These are phyloP conservation scores for Pedicia rivosa DNA, from an alignment of 2,888 invertebrate species.

Conservation along the genomic window DNA sequence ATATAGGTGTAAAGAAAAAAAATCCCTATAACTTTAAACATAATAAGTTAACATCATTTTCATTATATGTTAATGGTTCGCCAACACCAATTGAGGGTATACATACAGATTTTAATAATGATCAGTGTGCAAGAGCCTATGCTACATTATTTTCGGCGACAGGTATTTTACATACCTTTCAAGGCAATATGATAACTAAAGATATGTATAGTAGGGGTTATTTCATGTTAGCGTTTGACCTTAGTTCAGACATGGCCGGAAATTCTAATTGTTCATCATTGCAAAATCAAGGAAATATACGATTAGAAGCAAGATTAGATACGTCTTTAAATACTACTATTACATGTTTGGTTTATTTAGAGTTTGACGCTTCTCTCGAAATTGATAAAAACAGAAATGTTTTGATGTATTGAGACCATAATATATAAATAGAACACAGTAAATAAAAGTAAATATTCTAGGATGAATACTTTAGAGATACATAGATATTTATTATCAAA, in stretches of 20 bases:
- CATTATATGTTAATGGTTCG: not conserved
- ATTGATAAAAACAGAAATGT: not conserved
- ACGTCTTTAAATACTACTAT: not conserved
- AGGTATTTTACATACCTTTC: not conserved
- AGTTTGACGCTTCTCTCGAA: not conserved
- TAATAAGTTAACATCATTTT: slow-evolving; percentile 1
- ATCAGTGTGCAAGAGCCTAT: not conserved
- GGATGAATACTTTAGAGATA: not conserved
- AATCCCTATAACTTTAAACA: not conserved
- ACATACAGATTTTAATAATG: not conserved
- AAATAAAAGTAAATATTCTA: too few relatives aligned
- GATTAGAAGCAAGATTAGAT: not conserved
- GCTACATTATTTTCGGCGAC: not conserved
- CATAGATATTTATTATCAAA: too few relatives aligned
- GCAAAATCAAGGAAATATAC: not conserved
- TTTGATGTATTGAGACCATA: not conserved
- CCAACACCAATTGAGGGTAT: not conserved
- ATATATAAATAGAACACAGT: not conserved
- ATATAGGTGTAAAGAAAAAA: not conserved
- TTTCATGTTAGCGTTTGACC: slow-evolving; percentile 1
- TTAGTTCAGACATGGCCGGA: not conserved
- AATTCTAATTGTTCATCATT: not conserved
- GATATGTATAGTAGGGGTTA: not conserved
- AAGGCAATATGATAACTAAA: not conserved
- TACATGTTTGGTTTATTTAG: not conserved